Evolutionary conservation across 1,140 invertebrate species (phyloP), one percentile per base, ranked within the genome.

Genomic region (Frieseomelitta varia): DNA sequence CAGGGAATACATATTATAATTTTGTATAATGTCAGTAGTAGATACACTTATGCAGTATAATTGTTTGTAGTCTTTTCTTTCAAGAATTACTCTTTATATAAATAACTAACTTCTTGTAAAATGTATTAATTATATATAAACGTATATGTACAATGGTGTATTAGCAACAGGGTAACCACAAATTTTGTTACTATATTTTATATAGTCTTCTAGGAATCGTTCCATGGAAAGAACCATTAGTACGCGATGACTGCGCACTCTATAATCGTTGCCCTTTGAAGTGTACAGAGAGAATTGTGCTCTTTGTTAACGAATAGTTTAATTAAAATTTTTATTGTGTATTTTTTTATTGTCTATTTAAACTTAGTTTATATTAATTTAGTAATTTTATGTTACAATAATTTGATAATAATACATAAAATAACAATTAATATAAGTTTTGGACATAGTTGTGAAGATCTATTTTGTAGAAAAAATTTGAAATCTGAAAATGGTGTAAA

Each of bases 1-100:
- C 6, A 86, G 19, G 24, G 63, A 47, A n/a, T 86, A 88, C 85
- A 88, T 88, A 58, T 87, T 63, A 53, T 21, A 55, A 21, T 15
- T 63, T 72, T 39, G 27, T 8, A 15, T 27, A 69, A 34, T 34
- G 17, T 19, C 11, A 4, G 10, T 3, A 11, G 34, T 1, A 34
- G 21, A 67, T 19, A 19, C 27, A 61, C 24, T 61, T 61, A 4
- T 2, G 24, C 12, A 2, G 12, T n/a, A 0, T 61, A 4, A 61
- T 4, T 24, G 39, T 47, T 47, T 47, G 0, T 47, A 47, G 0
- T 47, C 39, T 47, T 0, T 8, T 47, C 39, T 47, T 8, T 47
- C 39, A 47, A 10, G 39, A 47, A 47, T 47, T 47, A 47, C 8
- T 47, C 39, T 8, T 47, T 47, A 47, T 47, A 8, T 47, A 47